Percentiles rank a stretch among this genome's conserved stretches.
Evolutionary conservation across 2,888 invertebrate species (phyloP).

Genomic region (Tenthredo livida): DNA sequence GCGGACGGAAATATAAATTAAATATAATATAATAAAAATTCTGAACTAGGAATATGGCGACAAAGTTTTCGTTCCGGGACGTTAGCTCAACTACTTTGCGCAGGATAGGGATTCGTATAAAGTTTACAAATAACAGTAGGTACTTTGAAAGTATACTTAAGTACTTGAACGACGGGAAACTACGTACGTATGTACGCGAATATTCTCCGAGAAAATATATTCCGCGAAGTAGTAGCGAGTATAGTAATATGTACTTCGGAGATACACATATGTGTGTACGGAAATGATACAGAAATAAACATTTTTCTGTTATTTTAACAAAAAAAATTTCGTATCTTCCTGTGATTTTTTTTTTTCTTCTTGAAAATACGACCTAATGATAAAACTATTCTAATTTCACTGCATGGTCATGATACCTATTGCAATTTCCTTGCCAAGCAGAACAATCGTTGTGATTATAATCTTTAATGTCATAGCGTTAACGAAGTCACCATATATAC

Average conservation of each 20-base stretch:
- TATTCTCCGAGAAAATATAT: not conserved
- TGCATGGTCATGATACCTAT: not conserved
- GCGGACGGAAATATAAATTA: not conserved
- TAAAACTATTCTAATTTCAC: not conserved
- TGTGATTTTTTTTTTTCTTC: not conserved
- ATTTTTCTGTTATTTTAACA: not conserved
- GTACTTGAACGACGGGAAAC: conserved; percentile 13
- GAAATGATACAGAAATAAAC: not conserved
- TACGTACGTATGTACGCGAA: conserved; percentile 10
- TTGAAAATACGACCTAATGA: not conserved
- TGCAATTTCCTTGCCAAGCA: not conserved
- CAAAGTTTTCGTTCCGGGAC: conserved; percentile 37
- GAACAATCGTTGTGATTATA: not conserved
- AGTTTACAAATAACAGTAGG: conserved; percentile 50
- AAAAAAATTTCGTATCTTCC: not conserved
- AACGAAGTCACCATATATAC: not conserved
- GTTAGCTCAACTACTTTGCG: not conserved
- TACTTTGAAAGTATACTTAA: conserved; percentile 33
- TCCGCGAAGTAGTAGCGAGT: not conserved
- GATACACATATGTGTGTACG: not conserved
- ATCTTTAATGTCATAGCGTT: conserved; percentile 5
- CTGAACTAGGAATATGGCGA: not conserved
- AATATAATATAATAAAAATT: conserved; percentile 12
- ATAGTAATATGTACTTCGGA: not conserved
- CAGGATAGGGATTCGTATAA: conserved; percentile 37